A percentile compares a stretch with the other conserved stretches of the same genome.
Evolutionary conservation across 1,140 invertebrate genomes (phyloP).

Genomic region (Druon quercuslanigerum): DNA sequence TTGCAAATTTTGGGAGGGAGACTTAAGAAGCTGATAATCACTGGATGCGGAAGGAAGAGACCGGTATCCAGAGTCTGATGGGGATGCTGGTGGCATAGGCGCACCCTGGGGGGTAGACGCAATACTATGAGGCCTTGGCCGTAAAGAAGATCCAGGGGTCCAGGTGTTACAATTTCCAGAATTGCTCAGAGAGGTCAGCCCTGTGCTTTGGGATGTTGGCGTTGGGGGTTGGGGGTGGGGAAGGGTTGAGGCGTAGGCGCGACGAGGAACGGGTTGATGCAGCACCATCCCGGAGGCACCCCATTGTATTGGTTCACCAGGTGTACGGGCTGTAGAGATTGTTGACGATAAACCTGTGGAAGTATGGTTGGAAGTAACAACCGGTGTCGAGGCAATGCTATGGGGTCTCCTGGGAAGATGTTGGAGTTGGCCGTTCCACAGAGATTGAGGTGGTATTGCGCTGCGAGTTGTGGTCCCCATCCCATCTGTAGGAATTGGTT

Average conservation of each 20-base stretch:
- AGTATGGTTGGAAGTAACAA: conserved; percentile 51
- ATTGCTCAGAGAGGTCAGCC: conserved; percentile 57
- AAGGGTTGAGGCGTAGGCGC: conserved; percentile 69
- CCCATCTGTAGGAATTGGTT: conserved; percentile 21
- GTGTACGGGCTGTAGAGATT: conserved; percentile 59
- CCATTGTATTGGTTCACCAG: conserved; percentile 66
- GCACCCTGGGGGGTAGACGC: conserved; percentile 61
- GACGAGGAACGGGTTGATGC: conserved; percentile 68
- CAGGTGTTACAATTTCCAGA: conserved; percentile 68
- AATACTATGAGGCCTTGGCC: conserved; percentile 69
- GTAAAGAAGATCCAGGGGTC: conserved; percentile 60
- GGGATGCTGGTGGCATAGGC: conserved; percentile 63
- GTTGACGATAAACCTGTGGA: conserved; percentile 34
- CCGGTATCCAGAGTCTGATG: conserved; percentile 76
- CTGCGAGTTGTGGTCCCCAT: conserved; percentile 51
- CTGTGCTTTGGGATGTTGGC: conserved; percentile 63
- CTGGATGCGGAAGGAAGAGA: conserved; percentile 78
- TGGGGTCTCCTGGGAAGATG: conserved; percentile 67
- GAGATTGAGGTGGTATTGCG: conserved; percentile 66
- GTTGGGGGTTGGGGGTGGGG: conserved; percentile 74
- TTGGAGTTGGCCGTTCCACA: conserved; percentile 73
- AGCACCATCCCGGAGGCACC: conserved; percentile 66
- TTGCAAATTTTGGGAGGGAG: conserved; percentile 52
- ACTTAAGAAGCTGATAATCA: conserved; percentile 79
- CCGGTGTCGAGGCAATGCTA: conserved; percentile 72